Conservation (phyloP, 2,797 vertebrate genomes). For the Acanthurus tractus region DNA sequence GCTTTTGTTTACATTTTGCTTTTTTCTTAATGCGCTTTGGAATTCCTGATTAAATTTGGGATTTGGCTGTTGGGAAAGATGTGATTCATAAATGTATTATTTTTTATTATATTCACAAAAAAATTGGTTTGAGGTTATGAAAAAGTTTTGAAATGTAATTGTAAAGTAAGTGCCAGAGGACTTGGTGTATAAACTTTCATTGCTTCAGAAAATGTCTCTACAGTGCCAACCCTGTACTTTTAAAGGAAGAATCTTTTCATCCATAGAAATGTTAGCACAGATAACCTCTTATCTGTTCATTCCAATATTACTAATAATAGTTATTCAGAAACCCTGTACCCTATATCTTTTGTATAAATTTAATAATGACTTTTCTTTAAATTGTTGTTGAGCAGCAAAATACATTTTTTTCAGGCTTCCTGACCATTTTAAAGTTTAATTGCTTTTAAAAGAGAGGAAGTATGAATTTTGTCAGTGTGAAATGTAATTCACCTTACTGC, state of each 20-base stretch:
- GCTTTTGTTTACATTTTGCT: constrained; percentile 6
- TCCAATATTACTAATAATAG: background rate
- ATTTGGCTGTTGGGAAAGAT: constrained; percentile 2
- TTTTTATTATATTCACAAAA: background rate
- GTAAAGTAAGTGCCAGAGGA: constrained; percentile 9
- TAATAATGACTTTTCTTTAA: background rate
- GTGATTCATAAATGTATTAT: constrained; percentile 2
- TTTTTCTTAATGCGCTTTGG: constrained; percentile 11
- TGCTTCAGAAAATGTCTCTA: constrained; percentile 9
- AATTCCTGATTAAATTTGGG: constrained; percentile 12
- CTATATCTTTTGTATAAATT: background rate
- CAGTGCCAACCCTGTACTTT: background rate
- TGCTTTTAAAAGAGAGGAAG: background rate
- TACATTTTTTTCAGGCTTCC: background rate
- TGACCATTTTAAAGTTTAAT: background rate
- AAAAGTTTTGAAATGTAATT: constrained; percentile 38
- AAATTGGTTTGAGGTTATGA: constrained; percentile 33
- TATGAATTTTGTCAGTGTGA: background rate
- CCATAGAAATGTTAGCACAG: background rate
- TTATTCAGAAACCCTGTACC: background rate
- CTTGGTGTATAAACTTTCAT: background rate
- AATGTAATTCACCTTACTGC: background rate
- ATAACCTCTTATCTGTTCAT: background rate
- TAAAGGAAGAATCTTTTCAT: background rate
- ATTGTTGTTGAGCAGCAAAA: background rate